phyloP scores from a whole-genome alignment of 2,113 vertebrate genomes.

The Cheirogaleus medius region DNA sequence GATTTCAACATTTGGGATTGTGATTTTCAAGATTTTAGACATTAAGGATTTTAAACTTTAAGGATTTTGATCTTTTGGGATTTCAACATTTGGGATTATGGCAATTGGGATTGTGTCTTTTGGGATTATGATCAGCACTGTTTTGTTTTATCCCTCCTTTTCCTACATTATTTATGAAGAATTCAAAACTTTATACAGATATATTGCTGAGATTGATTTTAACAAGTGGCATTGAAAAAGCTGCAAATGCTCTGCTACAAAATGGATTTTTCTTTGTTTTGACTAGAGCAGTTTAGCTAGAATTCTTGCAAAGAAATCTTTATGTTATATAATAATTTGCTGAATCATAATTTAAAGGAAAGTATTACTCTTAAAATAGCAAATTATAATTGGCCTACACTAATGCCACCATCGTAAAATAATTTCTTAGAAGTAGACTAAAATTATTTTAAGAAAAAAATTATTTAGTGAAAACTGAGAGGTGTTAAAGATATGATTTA shows the following conservation, averaged over 20 bases:
- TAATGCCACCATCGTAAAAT: constrained; percentile 7
- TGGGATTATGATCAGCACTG: too few relatives aligned
- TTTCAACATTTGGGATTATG: too few relatives aligned
- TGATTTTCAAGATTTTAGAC: too few relatives aligned
- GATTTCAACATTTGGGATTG: too few relatives aligned
- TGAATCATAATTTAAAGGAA: constrained; percentile 12
- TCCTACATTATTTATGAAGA: background rate
- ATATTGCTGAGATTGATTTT: background rate
- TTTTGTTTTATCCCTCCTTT: background rate
- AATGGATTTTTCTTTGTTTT: background rate
- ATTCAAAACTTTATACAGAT: background rate
- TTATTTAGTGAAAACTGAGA: background rate
- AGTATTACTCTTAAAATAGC: background rate
- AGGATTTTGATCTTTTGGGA: too few relatives aligned
- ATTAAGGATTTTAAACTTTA: too few relatives aligned
- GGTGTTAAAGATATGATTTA: background rate
- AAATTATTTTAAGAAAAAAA: constrained; percentile 17
- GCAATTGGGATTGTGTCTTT: too few relatives aligned
- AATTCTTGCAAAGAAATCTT: constrained; percentile 1
- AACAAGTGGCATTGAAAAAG: background rate
- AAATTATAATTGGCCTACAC: background rate
- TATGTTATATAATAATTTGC: background rate
- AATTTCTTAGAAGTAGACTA: background rate
- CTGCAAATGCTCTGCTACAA: background rate
- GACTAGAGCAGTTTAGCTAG: background rate